Evolutionary conservation across 2,113 vertebrate species (phyloP).

Genomic region (Willisornis vidua): DNA sequence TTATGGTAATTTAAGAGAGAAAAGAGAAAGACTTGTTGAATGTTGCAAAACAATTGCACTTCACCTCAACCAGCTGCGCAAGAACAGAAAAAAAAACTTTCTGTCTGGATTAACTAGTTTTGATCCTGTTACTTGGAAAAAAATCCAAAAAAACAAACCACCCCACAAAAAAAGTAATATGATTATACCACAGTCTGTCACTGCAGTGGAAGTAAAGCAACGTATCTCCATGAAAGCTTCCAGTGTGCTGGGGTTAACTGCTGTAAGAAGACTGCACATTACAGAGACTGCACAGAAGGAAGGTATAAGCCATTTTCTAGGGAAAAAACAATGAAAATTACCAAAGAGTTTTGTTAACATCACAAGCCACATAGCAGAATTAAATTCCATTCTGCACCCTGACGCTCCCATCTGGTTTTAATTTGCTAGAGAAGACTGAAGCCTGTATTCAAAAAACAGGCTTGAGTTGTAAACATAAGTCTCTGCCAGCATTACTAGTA

Average conservation of each 20-base stretch:
- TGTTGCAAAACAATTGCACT: neutral
- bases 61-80: neutral
- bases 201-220: neutral
- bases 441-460: constrained; percentile 29
- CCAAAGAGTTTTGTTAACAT: constrained; percentile 14
- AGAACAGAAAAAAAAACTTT: neutral
- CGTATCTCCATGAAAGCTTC: neutral
- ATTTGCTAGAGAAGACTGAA: constrained; percentile 40
- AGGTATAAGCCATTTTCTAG: neutral
- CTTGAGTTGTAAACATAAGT: constrained; percentile 26
- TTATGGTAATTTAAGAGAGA: neutral
- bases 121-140: neutral
- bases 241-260: neutral
- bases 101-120: neutral
- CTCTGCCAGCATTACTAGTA: constrained; percentile 22
- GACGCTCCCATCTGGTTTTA: constrained; percentile 38
- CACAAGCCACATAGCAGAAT: constrained; percentile 25
- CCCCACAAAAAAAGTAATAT: neutral
- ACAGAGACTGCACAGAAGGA: neutral
- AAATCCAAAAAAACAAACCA: no score
- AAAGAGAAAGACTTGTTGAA: neutral
- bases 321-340: constrained; percentile 28
- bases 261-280: neutral
- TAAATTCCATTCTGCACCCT: constrained; percentile 38
- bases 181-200: neutral